These are phyloP conservation scores for Microcaecilia unicolor DNA, from an alignment of 2,797 vertebrate species.

Conservation along the genomic window DNA sequence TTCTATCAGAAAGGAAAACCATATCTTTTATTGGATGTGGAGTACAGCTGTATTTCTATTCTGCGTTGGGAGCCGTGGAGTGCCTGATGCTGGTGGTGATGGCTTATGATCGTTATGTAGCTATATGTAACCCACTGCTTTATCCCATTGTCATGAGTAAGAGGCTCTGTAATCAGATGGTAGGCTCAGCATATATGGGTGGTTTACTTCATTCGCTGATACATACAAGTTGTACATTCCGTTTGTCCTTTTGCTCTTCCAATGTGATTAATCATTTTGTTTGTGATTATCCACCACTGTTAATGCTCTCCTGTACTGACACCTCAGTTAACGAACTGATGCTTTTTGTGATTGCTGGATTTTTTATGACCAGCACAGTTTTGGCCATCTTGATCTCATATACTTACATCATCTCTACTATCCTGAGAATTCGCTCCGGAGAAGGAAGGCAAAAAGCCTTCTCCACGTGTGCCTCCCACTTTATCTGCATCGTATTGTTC, in stretches of 20 bases:
- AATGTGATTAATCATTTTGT: too few species aligned
- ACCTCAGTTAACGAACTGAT: conserved; percentile 1
- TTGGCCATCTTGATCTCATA: neutral
- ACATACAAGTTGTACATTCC: neutral
- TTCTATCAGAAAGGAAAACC: too few species aligned
- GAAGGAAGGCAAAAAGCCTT: too few species aligned
- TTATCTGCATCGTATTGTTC: neutral
- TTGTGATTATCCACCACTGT: conserved; percentile 3
- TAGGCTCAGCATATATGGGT: neutral
- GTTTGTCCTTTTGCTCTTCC: conserved; percentile 1
- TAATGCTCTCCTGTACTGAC: neutral
- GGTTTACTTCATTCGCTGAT: neutral
- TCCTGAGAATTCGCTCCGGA: too few species aligned
- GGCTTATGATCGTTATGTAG: conserved; percentile 5
- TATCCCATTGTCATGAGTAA: neutral
- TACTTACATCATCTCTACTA: too few species aligned
- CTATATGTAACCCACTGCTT: neutral
- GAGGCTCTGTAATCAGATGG: neutral
- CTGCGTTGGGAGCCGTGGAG: conserved; percentile 4
- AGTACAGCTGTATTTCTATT: conserved; percentile 1
- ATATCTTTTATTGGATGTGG: neutral
- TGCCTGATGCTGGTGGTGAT: conserved; percentile 6
- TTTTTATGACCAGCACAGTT: neutral
- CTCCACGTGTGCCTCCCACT: neutral
- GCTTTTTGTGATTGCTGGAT: neutral